Percentiles rank a stretch among this genome's conserved stretches.
Evolutionary conservation across 2,888 invertebrate genomes (phyloP).

Genomic region (Aproaerema taeniolella): DNA sequence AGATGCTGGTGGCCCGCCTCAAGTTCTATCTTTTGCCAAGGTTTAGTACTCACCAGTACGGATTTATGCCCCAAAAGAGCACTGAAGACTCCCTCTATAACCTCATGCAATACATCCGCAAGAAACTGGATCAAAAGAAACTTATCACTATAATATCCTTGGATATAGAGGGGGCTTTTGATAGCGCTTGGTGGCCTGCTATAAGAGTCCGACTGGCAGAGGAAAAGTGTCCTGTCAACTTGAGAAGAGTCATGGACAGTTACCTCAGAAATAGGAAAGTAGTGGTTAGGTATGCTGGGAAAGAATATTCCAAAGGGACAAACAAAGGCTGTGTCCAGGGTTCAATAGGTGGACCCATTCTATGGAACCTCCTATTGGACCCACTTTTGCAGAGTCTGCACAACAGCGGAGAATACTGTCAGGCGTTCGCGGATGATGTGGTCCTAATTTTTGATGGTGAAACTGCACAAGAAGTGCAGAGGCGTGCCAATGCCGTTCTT

Average conservation of each 20-base stretch:
- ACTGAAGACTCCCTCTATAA: conserved; percentile 7
- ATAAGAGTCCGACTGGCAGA: conserved; percentile 13
- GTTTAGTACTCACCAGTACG: conserved; percentile 2
- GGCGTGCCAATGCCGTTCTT: not conserved
- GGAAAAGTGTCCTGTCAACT: conserved; percentile 9
- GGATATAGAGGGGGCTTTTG: conserved; percentile 6
- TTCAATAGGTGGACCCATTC: not conserved
- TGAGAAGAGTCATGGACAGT: conserved; percentile 9
- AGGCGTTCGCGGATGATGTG: conserved; percentile 5
- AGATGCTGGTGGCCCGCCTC: not conserved
- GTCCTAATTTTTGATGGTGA: not conserved
- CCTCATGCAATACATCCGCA: conserved; percentile 6
- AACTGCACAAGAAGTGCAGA: not conserved
- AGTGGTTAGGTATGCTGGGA: not conserved
- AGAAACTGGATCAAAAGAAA: not conserved
- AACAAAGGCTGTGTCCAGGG: conserved; percentile 2
- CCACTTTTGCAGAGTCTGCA: not conserved
- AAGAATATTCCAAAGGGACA: not conserved
- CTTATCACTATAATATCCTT: not conserved
- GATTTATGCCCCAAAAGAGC: not conserved
- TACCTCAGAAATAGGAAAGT: conserved; percentile 6
- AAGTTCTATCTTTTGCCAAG: not conserved
- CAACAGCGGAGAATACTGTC: not conserved
- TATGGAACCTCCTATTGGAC: conserved; percentile 1
- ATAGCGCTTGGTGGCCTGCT: conserved; percentile 17